phyloP scores from a whole-genome alignment of 92 coral and sea anemone species.

The Umimayanthus chanpuru region DNA sequence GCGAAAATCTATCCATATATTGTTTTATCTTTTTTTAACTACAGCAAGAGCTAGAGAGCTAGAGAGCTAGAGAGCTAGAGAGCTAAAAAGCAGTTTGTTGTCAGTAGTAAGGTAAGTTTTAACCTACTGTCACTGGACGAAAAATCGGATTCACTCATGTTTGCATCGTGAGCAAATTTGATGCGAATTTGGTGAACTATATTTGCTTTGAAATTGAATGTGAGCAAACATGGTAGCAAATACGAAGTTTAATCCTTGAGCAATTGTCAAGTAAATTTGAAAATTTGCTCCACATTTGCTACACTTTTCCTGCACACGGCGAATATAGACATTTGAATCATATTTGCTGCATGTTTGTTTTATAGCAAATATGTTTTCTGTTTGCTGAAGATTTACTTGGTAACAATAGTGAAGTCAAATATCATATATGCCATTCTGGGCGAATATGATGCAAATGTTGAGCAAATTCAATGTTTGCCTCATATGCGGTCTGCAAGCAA shows the following conservation, averaged over 20 bases:
- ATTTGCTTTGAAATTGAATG: slow-evolving; percentile 26
- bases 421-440: slow-evolving; percentile 21
- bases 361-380: slow-evolving; percentile 14
- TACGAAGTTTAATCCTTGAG: slow-evolving; percentile 23
- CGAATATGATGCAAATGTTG: slow-evolving; percentile 26
- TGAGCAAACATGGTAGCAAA: slow-evolving; percentile 19
- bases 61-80: too few relatives aligned
- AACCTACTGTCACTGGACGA: neutral
- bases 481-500: slow-evolving; percentile 27
- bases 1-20: too few relatives aligned
- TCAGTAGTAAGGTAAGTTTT: too few relatives aligned
- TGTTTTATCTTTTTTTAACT: too few relatives aligned
- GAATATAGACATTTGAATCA: slow-evolving; percentile 14
- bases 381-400: slow-evolving; percentile 23
- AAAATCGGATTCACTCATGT: slow-evolving; percentile 2
- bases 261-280: slow-evolving; percentile 25
- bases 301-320: neutral
- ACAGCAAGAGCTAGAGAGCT: too few relatives aligned
- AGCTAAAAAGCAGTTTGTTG: too few relatives aligned
- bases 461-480: slow-evolving; percentile 27
- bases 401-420: slow-evolving; percentile 18
- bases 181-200: slow-evolving; percentile 16
- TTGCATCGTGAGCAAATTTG: slow-evolving; percentile 6
- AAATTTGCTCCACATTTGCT: slow-evolving; percentile 17
- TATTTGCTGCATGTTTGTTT: slow-evolving; percentile 26